Base-by-base conservation (phyloP, 30 jellyfish, hydroid and myxozoan genomes). In the Hydractinia echinata region DNA sequence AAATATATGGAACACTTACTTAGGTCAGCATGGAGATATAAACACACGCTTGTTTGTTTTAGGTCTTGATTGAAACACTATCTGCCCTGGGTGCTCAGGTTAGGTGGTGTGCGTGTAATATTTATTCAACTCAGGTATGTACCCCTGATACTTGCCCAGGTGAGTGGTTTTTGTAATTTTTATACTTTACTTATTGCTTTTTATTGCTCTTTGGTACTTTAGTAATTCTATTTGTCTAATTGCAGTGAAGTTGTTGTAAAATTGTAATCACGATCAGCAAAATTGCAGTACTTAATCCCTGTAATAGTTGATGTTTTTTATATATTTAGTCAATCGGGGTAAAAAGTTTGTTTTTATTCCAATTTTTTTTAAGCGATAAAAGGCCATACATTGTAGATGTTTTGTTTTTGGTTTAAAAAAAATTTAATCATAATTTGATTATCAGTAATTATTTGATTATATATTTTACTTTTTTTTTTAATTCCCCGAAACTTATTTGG, bases 91-190 rank as follows among this genome's bases (percentile, higher is more conserved):
- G 98, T 54, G 98, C 98, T 11, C 96, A 91, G 71, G 98, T 91
- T 8, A 78, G 98, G 60, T 91, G 98, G 98, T 91, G 98, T 83
- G 96, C 98, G 10, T 91, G 96, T 68, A 91, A 91, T 77, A 91
- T 91, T 39, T 86, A 91, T 87, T 86, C 98, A 51, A 91, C 96
- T 5, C 96, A 77, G 85, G 85, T 77, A 66, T 19, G 79, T 53
- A 55, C 39, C 49, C 50, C 39, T 53, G 60, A 55, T 79, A 5
- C 10, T 0, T 79, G 85, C 69, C 39, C 9, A 77, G 85, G 85
- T 77, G 55, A 77, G 79, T 53, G 9, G 79, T 61, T 9, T 49
- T 76, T 10, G 7, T 20, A 13, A 0, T 72, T 21, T 72, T 19
- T 20, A 72, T 9, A 21, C 44, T 30, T 30, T 30, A 2, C 44